Percentiles rank a stretch among this genome's conserved stretches.
Evolutionary conservation across 2,888 invertebrate species (phyloP).

Genomic region (Carpatolechia fugitivella): DNA sequence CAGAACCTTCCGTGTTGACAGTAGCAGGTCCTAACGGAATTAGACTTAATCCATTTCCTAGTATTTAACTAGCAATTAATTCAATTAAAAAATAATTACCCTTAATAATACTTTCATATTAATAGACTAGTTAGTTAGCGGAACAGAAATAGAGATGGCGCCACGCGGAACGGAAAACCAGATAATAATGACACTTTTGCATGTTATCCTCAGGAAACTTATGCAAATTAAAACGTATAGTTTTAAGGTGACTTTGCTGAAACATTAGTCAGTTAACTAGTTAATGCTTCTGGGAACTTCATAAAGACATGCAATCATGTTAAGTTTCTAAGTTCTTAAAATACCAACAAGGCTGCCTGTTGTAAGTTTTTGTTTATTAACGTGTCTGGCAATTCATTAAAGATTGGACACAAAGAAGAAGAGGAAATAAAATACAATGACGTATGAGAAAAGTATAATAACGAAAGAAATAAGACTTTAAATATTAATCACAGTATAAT

Average conservation of each 20-base stretch:
- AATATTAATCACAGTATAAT: too few species aligned
- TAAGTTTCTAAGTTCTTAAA: too few species aligned
- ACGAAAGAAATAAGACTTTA: too few species aligned
- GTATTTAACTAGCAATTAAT: background rate
- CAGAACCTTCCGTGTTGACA: background rate
- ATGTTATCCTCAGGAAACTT: conserved; percentile 10
- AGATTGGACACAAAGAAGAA: too few species aligned
- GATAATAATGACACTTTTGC: conserved; percentile 16
- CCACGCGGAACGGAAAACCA: conserved; percentile 11
- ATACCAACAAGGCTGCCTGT: too few species aligned
- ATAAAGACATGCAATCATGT: background rate
- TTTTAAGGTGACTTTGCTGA: background rate
- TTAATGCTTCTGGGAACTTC: background rate
- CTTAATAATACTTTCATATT: background rate
- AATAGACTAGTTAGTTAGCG: background rate
- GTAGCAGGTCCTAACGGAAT: too few species aligned
- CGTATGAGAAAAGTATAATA: too few species aligned
- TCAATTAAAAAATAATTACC: conserved; percentile 1
- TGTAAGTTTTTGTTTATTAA: too few species aligned
- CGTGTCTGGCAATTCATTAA: too few species aligned
- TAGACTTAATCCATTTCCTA: background rate
- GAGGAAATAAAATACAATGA: too few species aligned
- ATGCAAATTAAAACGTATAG: conserved; percentile 15
- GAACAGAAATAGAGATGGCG: conserved; percentile 5
- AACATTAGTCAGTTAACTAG: background rate